Percentiles rank a stretch among this genome's conserved stretches.
These are phyloP conservation scores for Lepidurus couesii DNA, from an alignment of 1,140 invertebrate species.

Conservation along the genomic window DNA sequence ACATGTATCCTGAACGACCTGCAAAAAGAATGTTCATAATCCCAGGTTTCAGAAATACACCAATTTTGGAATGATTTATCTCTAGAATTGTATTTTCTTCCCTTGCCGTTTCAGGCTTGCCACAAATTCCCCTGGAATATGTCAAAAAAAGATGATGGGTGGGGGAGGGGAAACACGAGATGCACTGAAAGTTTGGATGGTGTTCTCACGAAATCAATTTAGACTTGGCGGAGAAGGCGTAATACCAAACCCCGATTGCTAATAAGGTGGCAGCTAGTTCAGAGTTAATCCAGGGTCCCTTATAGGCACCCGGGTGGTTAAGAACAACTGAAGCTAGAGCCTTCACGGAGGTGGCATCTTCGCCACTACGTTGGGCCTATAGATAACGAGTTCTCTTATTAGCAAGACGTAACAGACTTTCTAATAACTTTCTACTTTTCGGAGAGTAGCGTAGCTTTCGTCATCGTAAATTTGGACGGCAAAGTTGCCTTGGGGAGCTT, in stretches of 20 bases:
- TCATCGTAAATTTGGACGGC: conserved; percentile 80
- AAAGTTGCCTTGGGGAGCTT: conserved; percentile 69
- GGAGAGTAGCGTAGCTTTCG: conserved; percentile 76
- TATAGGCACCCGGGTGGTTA: conserved; percentile 78
- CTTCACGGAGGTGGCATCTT: conserved; percentile 54
- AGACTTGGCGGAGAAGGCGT: conserved; percentile 75
- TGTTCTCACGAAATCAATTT: conserved; percentile 59
- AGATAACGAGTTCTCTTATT: conserved; percentile 33
- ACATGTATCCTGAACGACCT: background rate
- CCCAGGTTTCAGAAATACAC: too few relatives aligned
- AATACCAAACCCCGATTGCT: conserved; percentile 73
- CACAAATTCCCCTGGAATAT: conserved; percentile 14
- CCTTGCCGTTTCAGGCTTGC: background rate
- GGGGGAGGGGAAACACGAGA: background rate
- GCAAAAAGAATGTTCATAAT: background rate
- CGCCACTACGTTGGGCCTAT: conserved; percentile 51
- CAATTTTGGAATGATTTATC: background rate
- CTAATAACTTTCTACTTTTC: conserved; percentile 59
- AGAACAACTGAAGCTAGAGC: conserved; percentile 68
- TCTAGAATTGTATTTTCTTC: background rate
- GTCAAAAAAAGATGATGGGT: background rate
- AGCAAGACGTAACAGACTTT: background rate
- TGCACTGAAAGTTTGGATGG: background rate
- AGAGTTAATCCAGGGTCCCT: conserved; percentile 84
- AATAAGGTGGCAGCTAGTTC: conserved; percentile 78